Conservation (phyloP, 1,140 invertebrate genomes). For the Orchestia grillus region DNA sequence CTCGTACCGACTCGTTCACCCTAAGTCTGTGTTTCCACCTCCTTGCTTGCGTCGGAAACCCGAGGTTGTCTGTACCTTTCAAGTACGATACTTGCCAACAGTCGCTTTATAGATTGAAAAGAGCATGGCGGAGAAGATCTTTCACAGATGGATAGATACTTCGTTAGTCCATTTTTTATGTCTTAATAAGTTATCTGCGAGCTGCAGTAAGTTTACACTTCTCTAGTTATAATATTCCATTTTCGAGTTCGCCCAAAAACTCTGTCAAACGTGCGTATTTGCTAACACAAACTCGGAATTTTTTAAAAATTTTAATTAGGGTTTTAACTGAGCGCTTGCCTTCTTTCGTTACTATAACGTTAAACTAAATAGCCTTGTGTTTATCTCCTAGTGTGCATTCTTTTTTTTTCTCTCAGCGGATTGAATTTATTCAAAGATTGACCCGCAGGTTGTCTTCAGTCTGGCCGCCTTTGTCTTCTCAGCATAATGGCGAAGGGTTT, state of each 20-base stretch:
- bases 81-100: neutral
- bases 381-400: neutral
- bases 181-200: neutral
- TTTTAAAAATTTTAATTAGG: neutral
- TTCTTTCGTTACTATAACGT: neutral
- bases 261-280: neutral
- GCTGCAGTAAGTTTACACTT: neutral
- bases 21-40: neutral
- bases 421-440: neutral
- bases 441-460: neutral
- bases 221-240: neutral
- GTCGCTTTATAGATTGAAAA: neutral
- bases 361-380: neutral
- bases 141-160: too few relatives aligned
- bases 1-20: neutral
- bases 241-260: neutral
- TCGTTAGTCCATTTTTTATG: neutral
- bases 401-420: neutral
- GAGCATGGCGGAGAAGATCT: neutral
- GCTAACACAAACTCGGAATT: neutral
- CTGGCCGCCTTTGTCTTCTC: neutral
- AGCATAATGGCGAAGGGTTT: neutral
- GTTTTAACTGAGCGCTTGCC: neutral
- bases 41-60: neutral
- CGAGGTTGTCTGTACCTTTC: neutral